These are phyloP conservation scores for Hypomecis atomaria DNA, from an alignment of 2,888 invertebrate species.

Conservation along the genomic window DNA sequence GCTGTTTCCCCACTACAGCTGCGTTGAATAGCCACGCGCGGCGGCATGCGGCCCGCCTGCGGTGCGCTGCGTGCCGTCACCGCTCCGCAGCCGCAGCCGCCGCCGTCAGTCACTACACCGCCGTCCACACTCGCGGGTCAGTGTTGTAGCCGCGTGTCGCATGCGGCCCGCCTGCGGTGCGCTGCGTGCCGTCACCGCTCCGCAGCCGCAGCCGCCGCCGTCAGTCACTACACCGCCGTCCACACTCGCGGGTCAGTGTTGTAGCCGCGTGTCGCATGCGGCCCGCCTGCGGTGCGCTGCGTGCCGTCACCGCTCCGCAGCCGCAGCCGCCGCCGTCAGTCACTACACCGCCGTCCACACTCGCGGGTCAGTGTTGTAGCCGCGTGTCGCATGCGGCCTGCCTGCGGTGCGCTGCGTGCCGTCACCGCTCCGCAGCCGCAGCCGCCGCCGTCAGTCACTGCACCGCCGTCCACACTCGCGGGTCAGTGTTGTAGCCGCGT, in stretches of 20 bases:
- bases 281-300: conserved; percentile 7
- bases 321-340: neutral
- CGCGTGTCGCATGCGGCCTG: conserved; percentile 1
- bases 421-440: conserved; percentile 1
- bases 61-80: conserved; percentile 8
- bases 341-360: conserved; percentile 8
- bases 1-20: conserved; percentile 54
- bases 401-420: conserved; percentile 10
- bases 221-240: neutral
- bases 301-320: conserved; percentile 5
- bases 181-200: conserved; percentile 1
- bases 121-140: conserved; percentile 1
- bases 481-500: neutral
- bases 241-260: conserved; percentile 1
- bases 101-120: neutral
- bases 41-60: conserved; percentile 10
- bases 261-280: neutral
- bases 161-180: conserved; percentile 12
- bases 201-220: neutral
- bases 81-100: neutral
- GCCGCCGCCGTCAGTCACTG: neutral
- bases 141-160: neutral
- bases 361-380: neutral
- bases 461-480: neutral
- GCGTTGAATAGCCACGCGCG: neutral